These are phyloP conservation scores for Brachyhypopomus gauderio DNA, from an alignment of 2,113 vertebrate species.

Conservation along the genomic window DNA sequence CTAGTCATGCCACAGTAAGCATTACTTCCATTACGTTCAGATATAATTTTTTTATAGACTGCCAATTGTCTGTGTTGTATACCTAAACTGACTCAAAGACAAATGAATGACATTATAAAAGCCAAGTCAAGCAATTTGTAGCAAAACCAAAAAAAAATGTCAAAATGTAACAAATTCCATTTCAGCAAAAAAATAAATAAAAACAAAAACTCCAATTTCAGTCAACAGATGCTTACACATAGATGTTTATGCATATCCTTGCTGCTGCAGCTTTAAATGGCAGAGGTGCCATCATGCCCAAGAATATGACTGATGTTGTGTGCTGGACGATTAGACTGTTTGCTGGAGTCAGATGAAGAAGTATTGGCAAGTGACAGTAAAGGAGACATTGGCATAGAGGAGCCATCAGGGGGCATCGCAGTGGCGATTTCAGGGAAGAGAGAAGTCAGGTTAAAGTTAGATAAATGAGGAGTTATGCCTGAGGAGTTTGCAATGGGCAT, in stretches of 20 bases:
- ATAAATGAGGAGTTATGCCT: constrained; percentile 85
- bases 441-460: constrained; percentile 96
- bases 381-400: constrained; percentile 92
- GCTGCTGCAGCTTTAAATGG: constrained; percentile 74
- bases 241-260: neutral
- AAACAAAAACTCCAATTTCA: neutral
- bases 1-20: neutral
- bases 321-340: constrained; percentile 94
- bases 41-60: neutral
- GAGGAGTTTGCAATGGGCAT: constrained; percentile 94
- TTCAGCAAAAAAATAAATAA: neutral
- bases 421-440: constrained; percentile 97
- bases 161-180: neutral
- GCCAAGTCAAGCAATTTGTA: neutral
- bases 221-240: constrained; percentile 3
- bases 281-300: constrained; percentile 95
- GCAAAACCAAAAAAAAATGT: neutral
- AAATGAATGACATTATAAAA: neutral
- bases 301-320: constrained; percentile 99
- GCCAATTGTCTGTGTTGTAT: neutral
- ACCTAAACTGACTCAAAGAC: neutral
- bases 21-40: neutral
- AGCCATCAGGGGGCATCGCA: constrained; percentile 90
- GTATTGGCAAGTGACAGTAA: constrained; percentile 93
- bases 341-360: constrained; percentile 89